Evolutionary conservation across 1,140 invertebrate genomes (phyloP).

Genomic region (Dendrolimus punctatus): DNA sequence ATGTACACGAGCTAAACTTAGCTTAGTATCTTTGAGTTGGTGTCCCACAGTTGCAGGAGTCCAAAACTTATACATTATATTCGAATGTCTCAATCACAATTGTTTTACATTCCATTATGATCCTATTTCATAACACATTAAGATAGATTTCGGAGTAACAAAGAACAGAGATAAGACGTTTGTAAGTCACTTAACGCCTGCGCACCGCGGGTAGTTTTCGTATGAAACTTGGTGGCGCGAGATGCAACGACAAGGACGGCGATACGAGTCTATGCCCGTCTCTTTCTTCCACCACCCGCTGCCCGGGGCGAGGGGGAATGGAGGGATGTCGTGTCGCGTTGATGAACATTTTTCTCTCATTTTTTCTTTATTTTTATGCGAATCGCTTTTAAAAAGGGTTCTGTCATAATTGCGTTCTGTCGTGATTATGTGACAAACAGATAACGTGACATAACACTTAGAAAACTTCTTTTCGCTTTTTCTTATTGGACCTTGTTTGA

Average conservation of each 20-base stretch:
- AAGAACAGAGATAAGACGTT: slow-evolving; percentile 22
- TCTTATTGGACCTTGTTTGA: background rate
- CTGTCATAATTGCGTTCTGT: slow-evolving; percentile 66
- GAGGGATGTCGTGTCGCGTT: slow-evolving; percentile 63
- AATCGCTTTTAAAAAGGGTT: slow-evolving; percentile 71
- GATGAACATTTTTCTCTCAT: slow-evolving; percentile 69
- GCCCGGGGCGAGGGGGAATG: slow-evolving; percentile 40
- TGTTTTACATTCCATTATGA: slow-evolving; percentile 12
- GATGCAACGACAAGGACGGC: slow-evolving; percentile 46
- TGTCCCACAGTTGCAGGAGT: slow-evolving; percentile 58
- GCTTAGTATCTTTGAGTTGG: slow-evolving; percentile 37
- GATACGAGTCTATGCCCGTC: slow-evolving; percentile 28
- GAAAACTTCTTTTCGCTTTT: background rate
- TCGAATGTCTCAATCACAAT: too few relatives aligned
- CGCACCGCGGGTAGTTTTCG: slow-evolving; percentile 68
- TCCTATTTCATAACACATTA: slow-evolving; percentile 14
- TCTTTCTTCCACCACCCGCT: slow-evolving; percentile 47
- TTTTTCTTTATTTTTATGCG: slow-evolving; percentile 68
- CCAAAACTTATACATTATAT: slow-evolving; percentile 44
- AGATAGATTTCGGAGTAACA: slow-evolving; percentile 12
- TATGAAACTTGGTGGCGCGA: slow-evolving; percentile 63
- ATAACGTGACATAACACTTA: slow-evolving; percentile 21
- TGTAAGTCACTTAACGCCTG: slow-evolving; percentile 21
- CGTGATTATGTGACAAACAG: slow-evolving; percentile 61
- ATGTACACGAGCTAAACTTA: slow-evolving; percentile 59